Base-by-base conservation (phyloP, 2,797 vertebrate genomes). In the Schizopygopsis malacanthus region DNA sequence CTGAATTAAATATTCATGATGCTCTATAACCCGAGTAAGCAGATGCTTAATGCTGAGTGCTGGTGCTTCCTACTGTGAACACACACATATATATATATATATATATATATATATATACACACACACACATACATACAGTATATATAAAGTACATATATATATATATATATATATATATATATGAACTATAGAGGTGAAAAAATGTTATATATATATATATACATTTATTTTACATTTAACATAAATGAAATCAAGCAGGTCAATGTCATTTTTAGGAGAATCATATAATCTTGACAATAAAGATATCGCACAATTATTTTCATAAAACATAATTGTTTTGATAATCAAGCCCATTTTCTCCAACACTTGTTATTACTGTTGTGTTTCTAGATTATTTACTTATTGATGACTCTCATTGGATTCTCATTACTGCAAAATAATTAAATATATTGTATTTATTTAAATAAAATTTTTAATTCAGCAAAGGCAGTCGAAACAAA, bases 1-100 rank as follows among this genome's bases (percentile, higher is more conserved):
- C 39, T n/a, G 15, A 56, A 77, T 87, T 83, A 86, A 88, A 88
- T 87, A 88, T 87, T 73, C 79, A 88, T 79, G 80, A 43, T 9
- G 15, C 71, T 79, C n/a, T 54, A 12, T 56, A 56, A 83, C 71
- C 71, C 54, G 43, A 28, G 71, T 56, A 79, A 84, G 86, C 82
- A 67, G 52, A 77, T 61, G 47, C 37, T 52, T 79, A 77, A 79
- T 70, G 75, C 25, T 52, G 61, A 77, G 61, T 69, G 63, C 61
- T 39, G 61, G 15, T 41, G 70, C 81, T 73, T 72, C 39, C 50
- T 45, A 22, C 47, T 45, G 47, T 43, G 83, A 84, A 41, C 28
- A 28, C 1, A 28, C 25, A 28, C 1, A 28, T 28, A 28, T 28
- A 28, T 28, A 28, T 28, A 28, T 28, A 28, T 28, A 28, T 28